Percentiles rank a stretch among this genome's conserved stretches.
Conservation (phyloP, 2,113 vertebrate genomes). For the Solea solea region DNA sequence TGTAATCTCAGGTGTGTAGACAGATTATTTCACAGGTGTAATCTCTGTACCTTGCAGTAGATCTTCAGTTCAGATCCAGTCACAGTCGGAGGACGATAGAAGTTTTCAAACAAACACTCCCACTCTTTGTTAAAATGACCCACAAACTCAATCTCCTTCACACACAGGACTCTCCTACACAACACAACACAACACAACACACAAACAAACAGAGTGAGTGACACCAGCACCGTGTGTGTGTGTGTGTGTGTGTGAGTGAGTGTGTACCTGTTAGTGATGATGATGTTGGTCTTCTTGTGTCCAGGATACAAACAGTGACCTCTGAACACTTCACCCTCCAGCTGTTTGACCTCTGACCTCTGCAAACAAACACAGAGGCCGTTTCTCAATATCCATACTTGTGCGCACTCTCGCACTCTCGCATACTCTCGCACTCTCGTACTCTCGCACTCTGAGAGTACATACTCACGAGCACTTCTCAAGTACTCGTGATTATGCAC, state of each 20-base stretch:
- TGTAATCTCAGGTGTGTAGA: too few species aligned
- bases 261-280: constrained; percentile 91
- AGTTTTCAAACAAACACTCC: constrained; percentile 89
- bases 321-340: constrained; percentile 87
- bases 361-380: constrained; percentile 56
- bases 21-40: too few species aligned
- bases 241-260: not conserved
- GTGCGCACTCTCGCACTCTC: too few species aligned
- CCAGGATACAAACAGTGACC: constrained; percentile 81
- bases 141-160: constrained; percentile 93
- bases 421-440: too few species aligned
- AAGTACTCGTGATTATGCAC: too few species aligned
- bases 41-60: constrained; percentile 84
- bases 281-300: constrained; percentile 82
- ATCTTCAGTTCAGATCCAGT: constrained; percentile 83
- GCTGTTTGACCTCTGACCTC: constrained; percentile 88
- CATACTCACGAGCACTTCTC: too few species aligned
- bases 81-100: constrained; percentile 72
- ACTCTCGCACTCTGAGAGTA: too few species aligned
- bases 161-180: constrained; percentile 87
- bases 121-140: constrained; percentile 90
- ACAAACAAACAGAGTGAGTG: too few species aligned
- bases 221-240: too few species aligned
- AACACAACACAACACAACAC: not conserved
- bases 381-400: too few species aligned